Evolutionary conservation across 2,113 vertebrate genomes (phyloP).

Genomic region (Sylvicapra grimmia): DNA sequence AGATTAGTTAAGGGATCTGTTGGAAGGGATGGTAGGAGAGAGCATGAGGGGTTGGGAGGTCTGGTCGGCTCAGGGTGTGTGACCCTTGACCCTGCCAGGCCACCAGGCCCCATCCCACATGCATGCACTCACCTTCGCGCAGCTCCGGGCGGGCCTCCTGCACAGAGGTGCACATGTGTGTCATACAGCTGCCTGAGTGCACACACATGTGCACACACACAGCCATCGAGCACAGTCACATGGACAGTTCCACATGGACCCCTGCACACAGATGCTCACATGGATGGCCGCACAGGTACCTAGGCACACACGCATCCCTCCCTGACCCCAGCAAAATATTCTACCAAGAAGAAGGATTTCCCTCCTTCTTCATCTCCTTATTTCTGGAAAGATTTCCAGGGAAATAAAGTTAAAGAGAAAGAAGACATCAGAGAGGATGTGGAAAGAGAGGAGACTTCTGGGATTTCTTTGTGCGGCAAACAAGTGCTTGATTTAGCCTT

Average conservation of each 20-base stretch:
- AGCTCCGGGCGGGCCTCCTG: background rate
- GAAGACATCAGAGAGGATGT: background rate
- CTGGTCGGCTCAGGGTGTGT: background rate
- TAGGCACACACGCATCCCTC: background rate
- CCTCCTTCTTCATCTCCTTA: background rate
- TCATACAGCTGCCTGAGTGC: background rate
- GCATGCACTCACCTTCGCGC: too few relatives aligned
- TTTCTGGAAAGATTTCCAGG: background rate
- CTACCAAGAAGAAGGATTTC: background rate
- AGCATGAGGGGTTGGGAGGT: rapidly evolving
- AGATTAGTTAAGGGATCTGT: background rate
- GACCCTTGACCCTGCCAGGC: background rate
- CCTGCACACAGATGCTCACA: rapidly evolving
- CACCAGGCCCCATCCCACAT: background rate
- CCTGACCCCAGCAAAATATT: background rate
- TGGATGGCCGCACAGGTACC: too few relatives aligned
- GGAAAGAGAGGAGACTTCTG: background rate
- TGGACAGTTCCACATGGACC: rapidly evolving
- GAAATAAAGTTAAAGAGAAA: background rate
- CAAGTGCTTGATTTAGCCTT: background rate
- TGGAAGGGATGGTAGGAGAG: background rate
- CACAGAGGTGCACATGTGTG: rapidly evolving
- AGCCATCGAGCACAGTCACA: rapidly evolving
- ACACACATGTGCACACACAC: rapidly evolving
- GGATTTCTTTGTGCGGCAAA: background rate